These are phyloP conservation scores for Lineus longissimus DNA, from an alignment of 1,140 invertebrate genomes.

Conservation along the genomic window DNA sequence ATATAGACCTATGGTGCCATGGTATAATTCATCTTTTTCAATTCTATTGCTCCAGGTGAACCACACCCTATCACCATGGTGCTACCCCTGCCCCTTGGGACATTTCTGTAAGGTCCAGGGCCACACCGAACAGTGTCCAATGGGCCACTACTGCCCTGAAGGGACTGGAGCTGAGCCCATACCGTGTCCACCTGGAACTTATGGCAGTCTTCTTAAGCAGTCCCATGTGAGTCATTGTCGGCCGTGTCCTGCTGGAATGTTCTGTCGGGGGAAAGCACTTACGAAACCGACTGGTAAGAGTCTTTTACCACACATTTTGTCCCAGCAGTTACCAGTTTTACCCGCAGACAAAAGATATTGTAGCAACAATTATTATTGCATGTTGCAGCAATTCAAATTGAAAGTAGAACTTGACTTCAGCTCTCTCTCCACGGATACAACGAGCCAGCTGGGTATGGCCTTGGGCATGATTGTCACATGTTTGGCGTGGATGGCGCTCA, in stretches of 20 bases:
- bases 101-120: slow-evolving; percentile 42
- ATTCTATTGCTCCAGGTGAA: slow-evolving; percentile 30
- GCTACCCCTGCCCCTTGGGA: slow-evolving; percentile 41
- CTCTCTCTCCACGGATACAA: too few species aligned
- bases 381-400: too few species aligned
- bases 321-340: too few species aligned
- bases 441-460: too few species aligned
- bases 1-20: too few species aligned
- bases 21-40: too few species aligned
- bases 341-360: too few species aligned
- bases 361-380: too few species aligned
- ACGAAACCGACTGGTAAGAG: slow-evolving; percentile 33
- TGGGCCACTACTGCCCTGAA: slow-evolving; percentile 47
- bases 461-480: too few species aligned
- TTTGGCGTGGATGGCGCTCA: too few species aligned
- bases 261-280: slow-evolving; percentile 42
- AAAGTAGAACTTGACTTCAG: too few species aligned
- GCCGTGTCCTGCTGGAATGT: slow-evolving; percentile 42
- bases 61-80: slow-evolving; percentile 41
- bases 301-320: too few species aligned
- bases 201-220: slow-evolving; percentile 35
- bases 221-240: slow-evolving; percentile 40
- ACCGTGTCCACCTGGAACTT: slow-evolving; percentile 46
- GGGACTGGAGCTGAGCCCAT: slow-evolving; percentile 42
- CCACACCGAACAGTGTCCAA: slow-evolving; percentile 32